These are phyloP conservation scores for Nestor notabilis DNA, from an alignment of 2,113 vertebrate genomes.

Conservation along the genomic window DNA sequence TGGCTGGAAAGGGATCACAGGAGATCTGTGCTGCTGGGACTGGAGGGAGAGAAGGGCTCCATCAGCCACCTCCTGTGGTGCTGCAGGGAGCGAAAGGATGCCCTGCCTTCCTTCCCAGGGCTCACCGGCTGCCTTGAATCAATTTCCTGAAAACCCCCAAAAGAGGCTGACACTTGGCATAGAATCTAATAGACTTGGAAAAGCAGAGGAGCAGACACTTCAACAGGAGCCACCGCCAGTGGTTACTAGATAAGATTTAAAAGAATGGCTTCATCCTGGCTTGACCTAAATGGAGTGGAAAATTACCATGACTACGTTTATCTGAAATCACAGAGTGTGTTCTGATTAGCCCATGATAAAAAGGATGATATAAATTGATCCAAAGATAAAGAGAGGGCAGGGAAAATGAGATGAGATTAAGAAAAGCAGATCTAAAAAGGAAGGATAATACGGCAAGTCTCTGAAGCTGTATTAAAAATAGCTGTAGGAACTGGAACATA, in stretches of 20 bases:
- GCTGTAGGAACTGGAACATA: slow-evolving; percentile 33
- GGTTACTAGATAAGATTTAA: slow-evolving; percentile 18
- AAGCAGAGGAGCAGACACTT: not conserved
- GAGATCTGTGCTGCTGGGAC: not conserved
- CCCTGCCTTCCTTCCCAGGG: not conserved
- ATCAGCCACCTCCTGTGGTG: not conserved
- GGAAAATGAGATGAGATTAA: slow-evolving; percentile 65
- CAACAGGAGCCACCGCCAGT: slow-evolving; percentile 29
- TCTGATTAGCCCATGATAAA: slow-evolving; percentile 63
- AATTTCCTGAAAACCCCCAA: not conserved
- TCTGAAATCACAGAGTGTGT: slow-evolving; percentile 58
- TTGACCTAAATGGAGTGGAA: slow-evolving; percentile 71
- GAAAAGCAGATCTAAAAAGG: slow-evolving; percentile 30
- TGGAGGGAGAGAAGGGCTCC: not conserved
- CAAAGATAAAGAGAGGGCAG: slow-evolving; percentile 63
- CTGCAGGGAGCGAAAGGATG: not conserved
- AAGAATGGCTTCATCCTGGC: slow-evolving; percentile 53
- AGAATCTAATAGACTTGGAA: not conserved
- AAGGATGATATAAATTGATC: slow-evolving; percentile 63
- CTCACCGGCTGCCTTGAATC: not conserved
- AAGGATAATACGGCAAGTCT: slow-evolving; percentile 23
- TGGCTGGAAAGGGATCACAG: fast-evolving
- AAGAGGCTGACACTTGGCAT: not conserved
- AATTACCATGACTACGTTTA: slow-evolving; percentile 70
- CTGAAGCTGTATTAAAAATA: slow-evolving; percentile 53